Conservation (phyloP, 1,140 invertebrate genomes). For the Listronotus oregonensis region DNA sequence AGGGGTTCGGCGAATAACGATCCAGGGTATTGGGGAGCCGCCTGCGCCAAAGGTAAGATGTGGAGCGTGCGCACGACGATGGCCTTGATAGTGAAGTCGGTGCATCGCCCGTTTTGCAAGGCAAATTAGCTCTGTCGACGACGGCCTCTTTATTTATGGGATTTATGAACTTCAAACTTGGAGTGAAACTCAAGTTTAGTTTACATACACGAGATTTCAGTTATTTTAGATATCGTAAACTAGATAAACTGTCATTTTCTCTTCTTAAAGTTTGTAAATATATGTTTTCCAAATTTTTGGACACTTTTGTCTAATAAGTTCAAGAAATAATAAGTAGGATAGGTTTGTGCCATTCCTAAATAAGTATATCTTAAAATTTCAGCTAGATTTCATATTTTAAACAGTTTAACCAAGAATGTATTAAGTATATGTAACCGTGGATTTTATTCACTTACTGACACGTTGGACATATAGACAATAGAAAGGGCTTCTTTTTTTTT, state of each 20-base stretch:
- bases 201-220: constrained; percentile 28
- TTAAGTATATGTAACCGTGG: too few relatives aligned
- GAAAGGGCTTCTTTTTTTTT: too few relatives aligned
- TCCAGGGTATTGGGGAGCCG: constrained; percentile 38
- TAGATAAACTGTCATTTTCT: constrained; percentile 10
- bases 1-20: constrained; percentile 53
- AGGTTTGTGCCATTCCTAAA: too few relatives aligned
- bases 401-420: too few relatives aligned
- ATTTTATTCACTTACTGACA: too few relatives aligned
- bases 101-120: constrained; percentile 55
- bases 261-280: too few relatives aligned
- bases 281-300: too few relatives aligned
- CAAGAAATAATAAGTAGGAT: too few relatives aligned
- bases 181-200: constrained; percentile 28
- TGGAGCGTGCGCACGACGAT: constrained; percentile 34
- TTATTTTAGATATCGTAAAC: constrained; percentile 23
- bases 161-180: constrained; percentile 55
- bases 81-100: constrained; percentile 44
- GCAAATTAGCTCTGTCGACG: constrained; percentile 50
- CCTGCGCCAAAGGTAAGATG: constrained; percentile 34
- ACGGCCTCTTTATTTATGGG: constrained; percentile 53
- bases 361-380: too few relatives aligned
- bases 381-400: too few relatives aligned
- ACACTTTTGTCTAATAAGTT: too few relatives aligned
- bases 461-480: too few relatives aligned